Evolutionary conservation across 2,113 vertebrate genomes (phyloP).

Genomic region (Cinclus mexicanus): DNA sequence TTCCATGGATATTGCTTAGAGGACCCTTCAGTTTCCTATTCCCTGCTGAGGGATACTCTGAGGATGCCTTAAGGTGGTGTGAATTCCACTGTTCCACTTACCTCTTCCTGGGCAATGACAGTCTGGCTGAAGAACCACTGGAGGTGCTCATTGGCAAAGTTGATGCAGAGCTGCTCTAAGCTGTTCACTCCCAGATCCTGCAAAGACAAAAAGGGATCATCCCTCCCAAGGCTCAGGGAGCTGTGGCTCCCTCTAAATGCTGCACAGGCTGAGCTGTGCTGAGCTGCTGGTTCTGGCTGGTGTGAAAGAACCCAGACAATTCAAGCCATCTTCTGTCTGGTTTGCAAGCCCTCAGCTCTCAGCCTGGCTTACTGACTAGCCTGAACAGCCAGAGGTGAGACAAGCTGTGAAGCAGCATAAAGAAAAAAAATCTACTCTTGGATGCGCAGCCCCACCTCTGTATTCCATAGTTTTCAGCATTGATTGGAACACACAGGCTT

Average conservation of each 20-base stretch:
- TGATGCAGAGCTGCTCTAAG: constrained; percentile 92
- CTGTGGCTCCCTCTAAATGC: background rate
- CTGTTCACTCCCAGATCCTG: constrained; percentile 89
- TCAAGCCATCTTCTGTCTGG: background rate
- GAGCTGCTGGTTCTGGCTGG: background rate
- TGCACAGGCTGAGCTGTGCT: background rate
- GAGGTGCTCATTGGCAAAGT: constrained; percentile 89
- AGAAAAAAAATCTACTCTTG: background rate
- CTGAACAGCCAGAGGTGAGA: background rate
- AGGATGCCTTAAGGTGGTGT: background rate
- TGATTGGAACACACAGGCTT: background rate
- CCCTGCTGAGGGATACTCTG: background rate
- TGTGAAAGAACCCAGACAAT: background rate
- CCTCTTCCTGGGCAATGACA: constrained; percentile 87
- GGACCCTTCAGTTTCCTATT: background rate
- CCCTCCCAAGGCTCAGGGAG: background rate
- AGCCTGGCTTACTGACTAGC: background rate
- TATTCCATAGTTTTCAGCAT: background rate
- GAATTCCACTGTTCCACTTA: background rate
- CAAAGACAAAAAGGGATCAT: background rate
- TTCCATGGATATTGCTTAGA: background rate
- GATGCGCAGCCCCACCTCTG: background rate
- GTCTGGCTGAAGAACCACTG: constrained; percentile 82
- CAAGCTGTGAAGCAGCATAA: background rate
- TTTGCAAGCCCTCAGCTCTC: background rate